Conservation (phyloP, 2,888 invertebrate species). For the Idaea aversata region DNA sequence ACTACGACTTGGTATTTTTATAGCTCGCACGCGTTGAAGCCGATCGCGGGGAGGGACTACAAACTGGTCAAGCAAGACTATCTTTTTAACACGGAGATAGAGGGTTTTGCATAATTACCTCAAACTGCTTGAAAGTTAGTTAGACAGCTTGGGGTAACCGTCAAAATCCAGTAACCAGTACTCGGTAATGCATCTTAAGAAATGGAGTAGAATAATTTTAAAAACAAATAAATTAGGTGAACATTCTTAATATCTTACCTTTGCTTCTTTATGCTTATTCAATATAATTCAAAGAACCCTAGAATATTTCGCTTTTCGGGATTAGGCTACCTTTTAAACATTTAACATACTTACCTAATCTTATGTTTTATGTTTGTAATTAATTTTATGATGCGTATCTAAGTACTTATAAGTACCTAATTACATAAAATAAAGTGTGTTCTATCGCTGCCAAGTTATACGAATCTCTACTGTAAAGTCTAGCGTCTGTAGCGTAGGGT, state of each 20-base stretch:
- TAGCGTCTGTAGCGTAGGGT: neutral
- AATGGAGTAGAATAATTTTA: neutral
- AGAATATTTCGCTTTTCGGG: no score
- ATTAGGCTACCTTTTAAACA: no score
- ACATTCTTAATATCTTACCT: neutral
- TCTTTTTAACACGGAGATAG: neutral
- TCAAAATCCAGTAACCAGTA: neutral
- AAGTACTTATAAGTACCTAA: neutral
- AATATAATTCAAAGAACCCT: no score
- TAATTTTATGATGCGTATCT: neutral
- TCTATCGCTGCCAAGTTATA: neutral
- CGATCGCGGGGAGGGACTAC: neutral
- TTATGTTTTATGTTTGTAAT: neutral
- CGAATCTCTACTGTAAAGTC: neutral
- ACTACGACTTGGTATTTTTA: neutral
- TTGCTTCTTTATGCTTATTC: no score
- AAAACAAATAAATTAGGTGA: neutral
- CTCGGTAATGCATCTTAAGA: neutral
- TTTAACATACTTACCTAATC: no score
- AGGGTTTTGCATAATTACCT: neutral
- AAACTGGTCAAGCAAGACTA: neutral
- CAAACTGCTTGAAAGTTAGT: neutral
- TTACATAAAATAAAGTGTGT: neutral
- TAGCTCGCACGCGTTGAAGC: slow-evolving; percentile 1
- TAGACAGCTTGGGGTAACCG: neutral